A percentile compares a stretch with the other conserved stretches of the same genome.
These are phyloP conservation scores for Luidia sarsii DNA, from an alignment of 53 echinoderm and acorn worm species.

Conservation along the genomic window DNA sequence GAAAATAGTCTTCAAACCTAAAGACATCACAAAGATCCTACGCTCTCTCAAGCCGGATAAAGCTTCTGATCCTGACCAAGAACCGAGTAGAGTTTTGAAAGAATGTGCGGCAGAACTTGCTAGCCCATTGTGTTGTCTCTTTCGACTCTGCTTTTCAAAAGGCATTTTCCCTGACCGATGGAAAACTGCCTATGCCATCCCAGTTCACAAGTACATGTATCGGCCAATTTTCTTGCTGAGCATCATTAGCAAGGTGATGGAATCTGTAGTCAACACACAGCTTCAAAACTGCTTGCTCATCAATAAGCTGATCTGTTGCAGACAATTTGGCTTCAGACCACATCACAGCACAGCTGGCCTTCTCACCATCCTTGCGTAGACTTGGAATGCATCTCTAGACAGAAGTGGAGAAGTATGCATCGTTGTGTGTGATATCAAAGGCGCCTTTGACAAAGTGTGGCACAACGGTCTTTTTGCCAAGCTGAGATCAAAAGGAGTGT, in stretches of 20 bases:
- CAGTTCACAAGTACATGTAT: slow-evolving; percentile 5
- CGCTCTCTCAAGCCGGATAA: slow-evolving; percentile 34
- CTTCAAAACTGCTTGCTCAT: neutral
- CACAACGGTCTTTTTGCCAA: neutral
- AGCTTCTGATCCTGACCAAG: slow-evolving; percentile 59
- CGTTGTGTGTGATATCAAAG: slow-evolving; percentile 1
- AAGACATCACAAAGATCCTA: slow-evolving; percentile 42
- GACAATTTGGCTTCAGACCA: slow-evolving; percentile 15
- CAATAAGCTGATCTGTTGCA: neutral
- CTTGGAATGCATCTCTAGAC: neutral
- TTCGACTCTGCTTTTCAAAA: neutral
- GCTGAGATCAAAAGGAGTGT: neutral
- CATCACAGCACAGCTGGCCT: neutral
- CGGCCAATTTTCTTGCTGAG: slow-evolving; percentile 14
- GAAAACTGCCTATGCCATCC: neutral
- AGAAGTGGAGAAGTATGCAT: neutral
- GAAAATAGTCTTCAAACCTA: neutral
- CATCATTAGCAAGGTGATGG: slow-evolving; percentile 24
- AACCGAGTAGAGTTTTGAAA: slow-evolving; percentile 61
- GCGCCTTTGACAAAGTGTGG: slow-evolving; percentile 11
- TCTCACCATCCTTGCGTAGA: neutral
- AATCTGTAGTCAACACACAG: neutral
- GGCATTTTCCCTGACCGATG: neutral
- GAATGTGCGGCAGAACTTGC: slow-evolving; percentile 60
- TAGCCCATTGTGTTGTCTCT: slow-evolving; percentile 27